Conservation (phyloP, 2,797 vertebrate genomes). For the Astyanax mexicanus region DNA sequence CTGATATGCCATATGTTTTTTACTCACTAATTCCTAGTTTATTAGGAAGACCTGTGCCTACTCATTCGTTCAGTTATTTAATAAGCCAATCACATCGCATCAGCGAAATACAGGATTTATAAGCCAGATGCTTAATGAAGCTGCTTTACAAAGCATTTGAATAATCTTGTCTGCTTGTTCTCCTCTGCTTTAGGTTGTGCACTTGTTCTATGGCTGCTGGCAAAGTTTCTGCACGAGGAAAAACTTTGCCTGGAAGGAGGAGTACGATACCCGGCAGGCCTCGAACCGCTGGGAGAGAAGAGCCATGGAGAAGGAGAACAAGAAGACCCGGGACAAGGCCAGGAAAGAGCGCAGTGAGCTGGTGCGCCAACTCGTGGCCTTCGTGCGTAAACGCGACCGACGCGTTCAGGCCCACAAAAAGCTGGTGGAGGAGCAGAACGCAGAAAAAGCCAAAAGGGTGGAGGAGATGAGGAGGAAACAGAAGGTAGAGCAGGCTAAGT, state of each 20-base stretch:
- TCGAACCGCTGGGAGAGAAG: constrained; percentile 97
- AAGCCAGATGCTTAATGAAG: too few species aligned
- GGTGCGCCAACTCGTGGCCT: constrained; percentile 91
- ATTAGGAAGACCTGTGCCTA: too few species aligned
- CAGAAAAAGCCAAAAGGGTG: constrained; percentile 88
- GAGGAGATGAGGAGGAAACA: constrained; percentile 89
- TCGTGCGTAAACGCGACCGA: constrained; percentile 92
- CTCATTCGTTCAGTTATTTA: too few species aligned
- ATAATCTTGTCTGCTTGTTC: neutral
- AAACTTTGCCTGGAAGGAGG: constrained; percentile 96
- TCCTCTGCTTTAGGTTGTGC: constrained; percentile 83
- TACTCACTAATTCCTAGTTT: too few species aligned
- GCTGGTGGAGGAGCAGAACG: constrained; percentile 94
- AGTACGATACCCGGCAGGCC: constrained; percentile 93
- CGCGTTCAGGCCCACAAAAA: constrained; percentile 92
- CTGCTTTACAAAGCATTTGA: too few species aligned
- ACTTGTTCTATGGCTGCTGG: constrained; percentile 95
- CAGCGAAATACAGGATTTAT: too few species aligned
- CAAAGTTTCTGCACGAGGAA: constrained; percentile 96
- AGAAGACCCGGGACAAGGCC: constrained; percentile 90
- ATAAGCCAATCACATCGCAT: too few species aligned
- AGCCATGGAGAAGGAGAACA: constrained; percentile 99
- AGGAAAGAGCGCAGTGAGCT: constrained; percentile 92
- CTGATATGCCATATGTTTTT: too few species aligned
- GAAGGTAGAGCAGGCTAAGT: constrained; percentile 92